Evolutionary conservation across 2,888 invertebrate genomes (phyloP).

Genomic region (Limulus polyphemus): DNA sequence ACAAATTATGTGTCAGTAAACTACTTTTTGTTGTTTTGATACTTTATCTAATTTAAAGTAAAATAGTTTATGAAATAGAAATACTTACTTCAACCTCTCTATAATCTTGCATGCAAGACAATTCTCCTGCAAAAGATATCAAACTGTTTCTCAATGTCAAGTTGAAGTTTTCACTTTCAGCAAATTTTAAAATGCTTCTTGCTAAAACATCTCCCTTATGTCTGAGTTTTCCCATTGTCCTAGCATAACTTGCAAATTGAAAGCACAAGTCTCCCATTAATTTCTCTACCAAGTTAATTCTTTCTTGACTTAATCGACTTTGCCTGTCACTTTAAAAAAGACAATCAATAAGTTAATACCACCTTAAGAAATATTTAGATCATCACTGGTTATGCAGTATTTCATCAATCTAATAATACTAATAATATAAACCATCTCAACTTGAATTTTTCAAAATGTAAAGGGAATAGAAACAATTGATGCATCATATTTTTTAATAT

Average conservation of each 20-base stretch:
- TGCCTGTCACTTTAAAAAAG: slow-evolving; percentile 12
- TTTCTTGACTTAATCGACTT: slow-evolving; percentile 12
- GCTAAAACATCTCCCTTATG: slow-evolving; percentile 69
- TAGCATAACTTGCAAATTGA: slow-evolving; percentile 12
- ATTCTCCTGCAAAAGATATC: slow-evolving; percentile 55
- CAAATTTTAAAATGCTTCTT: slow-evolving; percentile 53
- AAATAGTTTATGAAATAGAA: background rate
- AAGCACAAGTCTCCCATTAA: slow-evolving; percentile 9
- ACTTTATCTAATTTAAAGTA: no score
- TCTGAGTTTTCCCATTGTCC: slow-evolving; percentile 34
- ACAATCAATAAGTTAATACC: no score
- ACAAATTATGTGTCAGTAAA: no score
- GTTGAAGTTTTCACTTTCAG: slow-evolving; percentile 63
- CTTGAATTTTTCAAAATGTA: no score
- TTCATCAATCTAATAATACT: no score
- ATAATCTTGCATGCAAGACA: slow-evolving; percentile 64
- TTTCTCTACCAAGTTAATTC: slow-evolving; percentile 12
- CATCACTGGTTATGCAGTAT: no score
- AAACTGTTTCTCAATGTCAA: slow-evolving; percentile 57
- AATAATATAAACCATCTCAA: no score
- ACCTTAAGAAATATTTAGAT: no score
- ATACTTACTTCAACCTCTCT: slow-evolving; percentile 41
- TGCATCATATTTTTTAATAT: no score
- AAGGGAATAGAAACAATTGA: no score
- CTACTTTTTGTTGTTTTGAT: no score